These are phyloP conservation scores for Echeneis naucrates DNA, from an alignment of 2,797 vertebrate species.

Conservation along the genomic window DNA sequence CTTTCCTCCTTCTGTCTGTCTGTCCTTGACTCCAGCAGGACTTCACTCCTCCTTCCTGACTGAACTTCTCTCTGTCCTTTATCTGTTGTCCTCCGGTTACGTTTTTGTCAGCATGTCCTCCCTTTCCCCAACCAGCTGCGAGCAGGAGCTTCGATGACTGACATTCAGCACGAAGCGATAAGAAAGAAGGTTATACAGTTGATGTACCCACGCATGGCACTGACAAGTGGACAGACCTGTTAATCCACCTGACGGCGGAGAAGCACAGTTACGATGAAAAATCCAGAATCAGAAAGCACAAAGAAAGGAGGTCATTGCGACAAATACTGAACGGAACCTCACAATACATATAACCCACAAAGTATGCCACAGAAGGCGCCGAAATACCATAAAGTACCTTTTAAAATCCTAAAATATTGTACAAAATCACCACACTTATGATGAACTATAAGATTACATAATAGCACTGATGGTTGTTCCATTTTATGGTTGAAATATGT, in stretches of 20 bases:
- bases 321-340: not conserved
- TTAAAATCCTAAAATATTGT: not conserved
- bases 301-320: not conserved
- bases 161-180: slow-evolving; percentile 49
- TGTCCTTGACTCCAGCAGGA: slow-evolving; percentile 50
- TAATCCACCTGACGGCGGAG: slow-evolving; percentile 1
- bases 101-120: slow-evolving; percentile 2
- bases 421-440: not conserved
- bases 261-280: slow-evolving; percentile 4
- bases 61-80: slow-evolving; percentile 26
- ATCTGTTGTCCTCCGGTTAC: slow-evolving; percentile 18
- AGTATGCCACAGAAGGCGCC: not conserved
- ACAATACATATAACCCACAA: not conserved
- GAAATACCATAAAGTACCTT: not conserved
- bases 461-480: not conserved
- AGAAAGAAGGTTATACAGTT: slow-evolving; percentile 13
- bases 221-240: not conserved
- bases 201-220: not conserved
- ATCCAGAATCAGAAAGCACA: no score
- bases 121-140: slow-evolving; percentile 8
- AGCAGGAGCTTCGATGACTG: slow-evolving; percentile 31
- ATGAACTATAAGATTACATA: not conserved
- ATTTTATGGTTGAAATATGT: not conserved
- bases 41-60: slow-evolving; percentile 19
- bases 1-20: slow-evolving; percentile 42